Evolutionary conservation across 2,797 vertebrate species (phyloP), one percentile per base, ranked within the genome.

Genomic region (Coregonus ussuriensis): DNA sequence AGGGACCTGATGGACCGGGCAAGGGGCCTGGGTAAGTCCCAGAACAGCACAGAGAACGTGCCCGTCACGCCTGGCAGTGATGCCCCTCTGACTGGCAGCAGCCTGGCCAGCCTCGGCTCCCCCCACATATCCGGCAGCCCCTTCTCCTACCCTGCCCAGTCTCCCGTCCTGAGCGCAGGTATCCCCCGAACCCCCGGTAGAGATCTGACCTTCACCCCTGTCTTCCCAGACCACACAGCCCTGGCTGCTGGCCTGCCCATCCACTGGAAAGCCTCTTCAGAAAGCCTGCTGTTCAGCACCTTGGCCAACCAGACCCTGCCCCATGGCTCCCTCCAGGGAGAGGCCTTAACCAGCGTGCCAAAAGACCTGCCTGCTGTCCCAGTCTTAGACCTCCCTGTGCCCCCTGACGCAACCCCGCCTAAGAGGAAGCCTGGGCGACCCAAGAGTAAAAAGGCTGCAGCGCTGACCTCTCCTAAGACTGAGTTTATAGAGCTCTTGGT

Each of bases 121-220:
- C 97, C 97, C 0, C 97, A 97, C 84, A 93, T 98, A 83, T 96
- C 94, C 0, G 95, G 96, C 74, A 99, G 98, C 87, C 98, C 98
- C 73, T 99, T 99, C 78, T 97, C 97, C 67, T 99, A 99, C 91
- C 96, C 96, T 0, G 95, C 97, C 54, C 97, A 97, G n/a, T 98
- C 97, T 70, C 97, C 98, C 0, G 91, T 97, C 76, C 92, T 95
- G 70, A 96, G 94, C 0, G 94, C 96, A 18, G 97, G 97, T 82
- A 94, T 99, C 82, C 98, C 98, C 37, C 95, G 96, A 85, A 99
- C 98, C 54, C 98, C 98, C 11, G 98, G 98, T 82, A 95, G 97
- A 91, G 97, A 99, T 91, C 95, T 99, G 88, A 97, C 93, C 77
- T 99, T 99, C 90, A 94, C 96, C 0, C 96, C 97, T 18, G 96